phyloP scores from a whole-genome alignment of 2,797 vertebrate genomes.

The Mastacembelus armatus region DNA sequence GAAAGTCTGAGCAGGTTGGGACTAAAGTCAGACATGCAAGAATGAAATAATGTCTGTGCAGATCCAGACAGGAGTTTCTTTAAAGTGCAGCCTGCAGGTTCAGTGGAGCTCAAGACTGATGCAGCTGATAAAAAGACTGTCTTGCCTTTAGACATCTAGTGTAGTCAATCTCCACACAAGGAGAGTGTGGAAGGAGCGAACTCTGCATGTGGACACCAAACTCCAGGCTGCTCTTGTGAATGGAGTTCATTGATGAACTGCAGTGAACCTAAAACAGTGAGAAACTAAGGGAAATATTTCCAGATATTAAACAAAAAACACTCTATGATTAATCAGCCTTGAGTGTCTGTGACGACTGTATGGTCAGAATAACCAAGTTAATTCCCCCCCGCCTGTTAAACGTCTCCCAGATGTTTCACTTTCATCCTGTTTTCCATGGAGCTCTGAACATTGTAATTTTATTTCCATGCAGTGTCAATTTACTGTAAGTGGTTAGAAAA shows the following conservation, averaged over 20 bases:
- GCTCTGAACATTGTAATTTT: slow-evolving; percentile 32
- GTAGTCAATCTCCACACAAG: too few relatives aligned
- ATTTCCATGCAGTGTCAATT: slow-evolving; percentile 49
- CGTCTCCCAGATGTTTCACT: slow-evolving; percentile 28
- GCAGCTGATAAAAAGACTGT: neutral
- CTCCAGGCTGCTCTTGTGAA: too few relatives aligned
- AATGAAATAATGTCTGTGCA: slow-evolving; percentile 41
- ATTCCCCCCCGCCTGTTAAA: slow-evolving; percentile 13
- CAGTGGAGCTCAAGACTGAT: neutral
- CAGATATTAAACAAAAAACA: neutral
- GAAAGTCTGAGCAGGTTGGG: slow-evolving; percentile 21
- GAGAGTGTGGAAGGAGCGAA: too few relatives aligned
- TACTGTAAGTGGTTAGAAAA: slow-evolving; percentile 34
- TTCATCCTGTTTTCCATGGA: slow-evolving; percentile 31
- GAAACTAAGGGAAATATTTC: too few relatives aligned
- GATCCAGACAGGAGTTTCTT: slow-evolving; percentile 31
- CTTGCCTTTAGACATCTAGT: neutral
- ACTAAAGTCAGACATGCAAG: slow-evolving; percentile 33
- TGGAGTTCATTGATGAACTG: too few relatives aligned
- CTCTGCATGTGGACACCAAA: too few relatives aligned
- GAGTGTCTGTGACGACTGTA: slow-evolving; percentile 14
- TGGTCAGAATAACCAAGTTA: slow-evolving; percentile 1
- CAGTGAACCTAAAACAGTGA: too few relatives aligned
- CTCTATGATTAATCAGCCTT: neutral
- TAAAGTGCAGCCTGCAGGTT: slow-evolving; percentile 8